Evolutionary conservation across 64 coral and sea anemone genomes (phyloP), one percentile per base, ranked within the genome.

Genomic region (Actinia equina): DNA sequence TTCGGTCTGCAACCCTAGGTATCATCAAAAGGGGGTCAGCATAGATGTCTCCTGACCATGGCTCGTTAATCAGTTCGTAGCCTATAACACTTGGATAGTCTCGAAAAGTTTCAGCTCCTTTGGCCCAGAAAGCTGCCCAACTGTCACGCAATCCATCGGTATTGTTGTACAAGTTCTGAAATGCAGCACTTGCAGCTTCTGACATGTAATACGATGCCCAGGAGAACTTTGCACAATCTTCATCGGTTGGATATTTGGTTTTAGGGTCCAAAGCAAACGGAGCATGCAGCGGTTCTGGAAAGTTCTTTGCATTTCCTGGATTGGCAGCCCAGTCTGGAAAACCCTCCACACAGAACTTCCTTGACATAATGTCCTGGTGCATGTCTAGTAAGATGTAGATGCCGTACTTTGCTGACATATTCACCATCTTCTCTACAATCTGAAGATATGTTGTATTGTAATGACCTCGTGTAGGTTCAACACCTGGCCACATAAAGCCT

Each of bases 21-120:
- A 99, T 59, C 60, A 99, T 37, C 3, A 99, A 77, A 18, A 86
- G 79, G 15, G 97, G 97, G 82, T 99, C 85, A 2, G 87, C 86
- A 54, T 99, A 99, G 43, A 99, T 86, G 62, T 99, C 88, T 6
- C 97, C 93, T 1, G 93, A 85, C 97, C 97, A 95, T 17, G 97
- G 97, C 30, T 99, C 97, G 67, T 99, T 99, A 10, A 99, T 99
- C n/a, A 99, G 93, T 42, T 99, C 93, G 61, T 99, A 95, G 67
- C 97, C 93, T 41, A 99, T 93, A 86, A 99, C 88, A 88, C 87
- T 99, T 1, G 93, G 65, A 43, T 93, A 95, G 71, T 95, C 56
- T 46, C 82, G 87, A 80, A 99, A 99, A 0, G 55, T 87, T 57
- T 86, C 78, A n/a, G 97, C 97, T 19, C 93, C 91, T 64, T 93